These are phyloP conservation scores for Noturus placidus DNA, from an alignment of 2,113 vertebrate species.

Conservation along the genomic window DNA sequence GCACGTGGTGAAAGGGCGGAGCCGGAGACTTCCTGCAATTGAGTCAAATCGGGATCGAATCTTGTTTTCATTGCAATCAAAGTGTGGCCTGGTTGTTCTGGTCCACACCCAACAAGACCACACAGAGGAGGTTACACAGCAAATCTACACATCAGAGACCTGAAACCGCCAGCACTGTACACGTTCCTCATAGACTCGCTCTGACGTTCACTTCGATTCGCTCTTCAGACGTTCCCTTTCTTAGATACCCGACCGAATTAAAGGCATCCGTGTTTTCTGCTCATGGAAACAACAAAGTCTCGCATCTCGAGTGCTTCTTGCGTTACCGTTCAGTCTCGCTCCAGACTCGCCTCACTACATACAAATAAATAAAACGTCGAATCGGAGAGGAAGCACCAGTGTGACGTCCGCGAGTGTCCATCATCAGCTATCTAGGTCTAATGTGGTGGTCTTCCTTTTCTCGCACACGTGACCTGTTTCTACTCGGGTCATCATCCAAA, in stretches of 20 bases:
- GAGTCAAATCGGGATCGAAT: background rate
- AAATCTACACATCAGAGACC: background rate
- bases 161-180: background rate
- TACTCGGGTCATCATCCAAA: background rate
- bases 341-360: background rate
- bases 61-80: background rate
- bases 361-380: background rate
- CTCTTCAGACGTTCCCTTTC: background rate
- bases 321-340: background rate
- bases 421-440: background rate
- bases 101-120: constrained; percentile 21
- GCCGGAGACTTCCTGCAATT: constrained; percentile 7
- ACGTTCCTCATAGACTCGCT: background rate
- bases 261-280: background rate
- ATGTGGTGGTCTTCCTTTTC: too few relatives aligned
- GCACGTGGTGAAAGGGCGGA: constrained; percentile 12
- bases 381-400: background rate
- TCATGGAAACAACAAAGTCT: background rate
- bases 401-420: background rate
- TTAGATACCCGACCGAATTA: background rate
- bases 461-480: background rate
- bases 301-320: background rate
- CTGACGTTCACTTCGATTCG: background rate
- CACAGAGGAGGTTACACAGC: background rate
- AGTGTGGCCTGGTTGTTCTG: background rate